phyloP scores from a whole-genome alignment of 2,113 vertebrate species.

The Mustelus asterias region DNA sequence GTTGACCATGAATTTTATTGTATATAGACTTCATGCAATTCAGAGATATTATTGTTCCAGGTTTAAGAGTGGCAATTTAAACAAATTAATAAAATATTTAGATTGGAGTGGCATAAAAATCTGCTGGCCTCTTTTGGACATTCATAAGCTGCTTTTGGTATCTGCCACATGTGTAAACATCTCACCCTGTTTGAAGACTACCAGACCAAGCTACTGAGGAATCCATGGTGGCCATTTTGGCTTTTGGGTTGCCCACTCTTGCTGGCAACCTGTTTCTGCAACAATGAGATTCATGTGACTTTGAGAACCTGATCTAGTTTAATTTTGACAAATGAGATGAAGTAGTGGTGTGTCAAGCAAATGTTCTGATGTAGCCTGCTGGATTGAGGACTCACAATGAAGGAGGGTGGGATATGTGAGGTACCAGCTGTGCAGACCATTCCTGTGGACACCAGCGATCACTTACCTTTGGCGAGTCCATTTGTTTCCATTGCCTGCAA shows the following conservation, averaged over 20 bases:
- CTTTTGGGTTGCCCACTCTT: neutral
- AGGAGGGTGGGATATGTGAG: neutral
- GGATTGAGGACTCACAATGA: neutral
- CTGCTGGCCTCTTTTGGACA: neutral
- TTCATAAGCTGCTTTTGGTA: neutral
- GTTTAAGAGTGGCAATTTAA: neutral
- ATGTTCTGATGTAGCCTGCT: neutral
- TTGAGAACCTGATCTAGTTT: neutral
- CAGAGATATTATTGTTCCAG: neutral
- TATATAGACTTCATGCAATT: neutral
- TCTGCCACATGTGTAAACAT: neutral
- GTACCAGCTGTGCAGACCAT: neutral
- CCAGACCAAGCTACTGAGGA: neutral
- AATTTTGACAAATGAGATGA: neutral
- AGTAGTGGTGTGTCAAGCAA: neutral
- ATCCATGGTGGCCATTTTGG: neutral
- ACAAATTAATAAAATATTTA: neutral
- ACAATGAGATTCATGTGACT: neutral
- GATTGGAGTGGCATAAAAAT: neutral
- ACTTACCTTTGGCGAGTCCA: neutral
- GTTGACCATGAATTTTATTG: constrained; percentile 1
- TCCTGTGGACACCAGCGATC: neutral
- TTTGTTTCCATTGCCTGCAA: neutral
- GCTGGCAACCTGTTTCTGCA: neutral
- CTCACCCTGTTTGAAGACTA: neutral